These are phyloP conservation scores for Alosa alosa DNA, from an alignment of 2,113 vertebrate species.

Conservation along the genomic window DNA sequence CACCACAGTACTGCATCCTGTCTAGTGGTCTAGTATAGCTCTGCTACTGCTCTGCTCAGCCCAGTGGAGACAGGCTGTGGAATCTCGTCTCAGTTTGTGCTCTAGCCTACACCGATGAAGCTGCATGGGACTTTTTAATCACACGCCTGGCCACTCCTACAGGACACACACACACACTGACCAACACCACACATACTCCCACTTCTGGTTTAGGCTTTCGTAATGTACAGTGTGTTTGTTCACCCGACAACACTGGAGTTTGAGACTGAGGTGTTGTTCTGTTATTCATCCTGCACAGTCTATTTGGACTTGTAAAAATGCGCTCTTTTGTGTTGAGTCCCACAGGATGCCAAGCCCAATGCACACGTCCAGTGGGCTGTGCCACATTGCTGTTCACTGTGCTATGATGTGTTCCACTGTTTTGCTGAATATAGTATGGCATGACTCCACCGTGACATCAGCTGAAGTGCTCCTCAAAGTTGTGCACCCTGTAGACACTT, in stretches of 20 bases:
- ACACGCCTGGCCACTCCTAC: background rate
- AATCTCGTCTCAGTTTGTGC: background rate
- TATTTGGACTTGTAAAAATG: background rate
- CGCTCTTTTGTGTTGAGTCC: background rate
- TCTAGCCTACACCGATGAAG: background rate
- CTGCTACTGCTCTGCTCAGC: background rate
- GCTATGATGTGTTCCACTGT: background rate
- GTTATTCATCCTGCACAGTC: background rate
- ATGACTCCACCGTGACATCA: background rate
- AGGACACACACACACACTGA: background rate
- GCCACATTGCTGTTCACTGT: background rate
- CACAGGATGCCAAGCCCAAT: background rate
- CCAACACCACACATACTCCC: background rate
- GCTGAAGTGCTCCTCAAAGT: too few relatives aligned
- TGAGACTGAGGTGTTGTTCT: background rate
- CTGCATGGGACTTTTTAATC: background rate
- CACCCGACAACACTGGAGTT: background rate
- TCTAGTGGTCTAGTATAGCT: background rate
- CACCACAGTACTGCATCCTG: background rate
- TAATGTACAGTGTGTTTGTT: background rate
- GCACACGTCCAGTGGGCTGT: background rate
- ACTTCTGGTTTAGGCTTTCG: background rate
- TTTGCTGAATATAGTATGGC: background rate
- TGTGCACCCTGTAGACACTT: too few relatives aligned
- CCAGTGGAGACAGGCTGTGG: background rate